Conservation (phyloP, 2,888 invertebrate species). For the Ichneumoninae sp. region DNA sequence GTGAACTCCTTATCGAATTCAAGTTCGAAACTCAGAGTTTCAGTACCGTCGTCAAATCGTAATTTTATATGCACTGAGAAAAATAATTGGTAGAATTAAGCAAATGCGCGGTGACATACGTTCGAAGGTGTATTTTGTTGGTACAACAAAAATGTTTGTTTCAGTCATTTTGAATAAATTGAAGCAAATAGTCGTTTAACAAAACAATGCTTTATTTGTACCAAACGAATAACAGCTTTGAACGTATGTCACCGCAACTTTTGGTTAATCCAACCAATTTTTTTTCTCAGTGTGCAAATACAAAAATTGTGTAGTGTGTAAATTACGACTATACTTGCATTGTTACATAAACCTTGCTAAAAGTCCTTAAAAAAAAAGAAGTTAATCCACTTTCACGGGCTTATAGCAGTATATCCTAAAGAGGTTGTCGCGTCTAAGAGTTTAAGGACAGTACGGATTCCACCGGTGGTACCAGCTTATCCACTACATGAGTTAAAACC, state of each 20-base stretch:
- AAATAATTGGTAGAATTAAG: too few relatives aligned
- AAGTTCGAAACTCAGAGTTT: slow-evolving; percentile 19
- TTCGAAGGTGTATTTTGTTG: too few relatives aligned
- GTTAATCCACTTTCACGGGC: background rate
- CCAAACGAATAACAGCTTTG: too few relatives aligned
- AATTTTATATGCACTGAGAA: background rate
- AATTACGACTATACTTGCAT: background rate
- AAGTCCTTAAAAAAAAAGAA: background rate
- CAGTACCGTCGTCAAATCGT: background rate
- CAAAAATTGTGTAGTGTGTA: background rate
- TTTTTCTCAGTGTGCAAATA: background rate
- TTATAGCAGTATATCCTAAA: background rate
- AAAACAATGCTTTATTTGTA: too few relatives aligned
- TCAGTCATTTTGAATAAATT: too few relatives aligned
- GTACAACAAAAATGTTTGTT: too few relatives aligned
- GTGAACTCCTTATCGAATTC: slow-evolving; percentile 11
- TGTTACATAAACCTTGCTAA: background rate
- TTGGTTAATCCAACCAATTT: too few relatives aligned
- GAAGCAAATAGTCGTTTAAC: too few relatives aligned
- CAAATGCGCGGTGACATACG: too few relatives aligned
- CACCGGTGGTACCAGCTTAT: background rate
- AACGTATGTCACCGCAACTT: too few relatives aligned
- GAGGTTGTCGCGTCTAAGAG: background rate
- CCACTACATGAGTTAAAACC: background rate
- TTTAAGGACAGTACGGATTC: background rate